Evolutionary conservation across 2,888 invertebrate genomes (phyloP).

Genomic region (Cheilosia pagana): DNA sequence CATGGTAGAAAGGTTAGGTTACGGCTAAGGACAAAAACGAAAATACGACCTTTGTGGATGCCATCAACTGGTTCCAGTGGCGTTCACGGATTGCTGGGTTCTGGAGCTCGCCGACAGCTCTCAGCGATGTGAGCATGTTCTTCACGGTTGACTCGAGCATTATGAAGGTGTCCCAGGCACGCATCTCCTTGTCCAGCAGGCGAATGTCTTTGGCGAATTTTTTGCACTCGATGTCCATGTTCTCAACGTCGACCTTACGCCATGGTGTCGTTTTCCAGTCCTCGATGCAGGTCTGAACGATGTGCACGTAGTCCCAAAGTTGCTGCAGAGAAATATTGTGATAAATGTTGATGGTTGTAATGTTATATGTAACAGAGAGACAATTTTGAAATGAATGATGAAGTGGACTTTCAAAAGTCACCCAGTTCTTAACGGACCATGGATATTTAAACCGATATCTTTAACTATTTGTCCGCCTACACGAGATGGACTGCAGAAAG

Average conservation of each 20-base stretch:
- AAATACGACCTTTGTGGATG: conserved; percentile 92
- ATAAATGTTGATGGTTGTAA: no score
- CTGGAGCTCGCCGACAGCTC: conserved; percentile 97
- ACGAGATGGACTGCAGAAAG: no score
- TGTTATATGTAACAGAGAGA: no score
- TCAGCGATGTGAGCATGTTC: conserved; percentile 97
- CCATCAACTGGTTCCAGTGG: conserved; percentile 98
- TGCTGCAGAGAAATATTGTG: conserved; percentile 85
- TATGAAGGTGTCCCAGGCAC: conserved; percentile 95
- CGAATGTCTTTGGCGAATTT: conserved; percentile 98
- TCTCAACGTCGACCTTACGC: conserved; percentile 98
- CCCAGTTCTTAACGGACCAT: no score
- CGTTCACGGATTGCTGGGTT: conserved; percentile 97
- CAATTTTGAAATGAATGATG: no score
- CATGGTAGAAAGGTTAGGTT: conserved; percentile 22
- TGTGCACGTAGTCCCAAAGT: conserved; percentile 97
- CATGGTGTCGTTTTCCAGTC: conserved; percentile 99
- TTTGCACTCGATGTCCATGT: conserved; percentile 99
- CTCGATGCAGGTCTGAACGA: conserved; percentile 95
- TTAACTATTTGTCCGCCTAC: no score
- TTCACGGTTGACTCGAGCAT: conserved; percentile 96
- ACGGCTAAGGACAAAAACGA: conserved; percentile 6
- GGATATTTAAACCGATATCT: no score
- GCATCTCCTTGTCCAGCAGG: conserved; percentile 97
- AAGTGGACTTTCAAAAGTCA: no score